These are phyloP conservation scores for Perithous albicinctus DNA, from an alignment of 2,888 invertebrate species.

Conservation along the genomic window DNA sequence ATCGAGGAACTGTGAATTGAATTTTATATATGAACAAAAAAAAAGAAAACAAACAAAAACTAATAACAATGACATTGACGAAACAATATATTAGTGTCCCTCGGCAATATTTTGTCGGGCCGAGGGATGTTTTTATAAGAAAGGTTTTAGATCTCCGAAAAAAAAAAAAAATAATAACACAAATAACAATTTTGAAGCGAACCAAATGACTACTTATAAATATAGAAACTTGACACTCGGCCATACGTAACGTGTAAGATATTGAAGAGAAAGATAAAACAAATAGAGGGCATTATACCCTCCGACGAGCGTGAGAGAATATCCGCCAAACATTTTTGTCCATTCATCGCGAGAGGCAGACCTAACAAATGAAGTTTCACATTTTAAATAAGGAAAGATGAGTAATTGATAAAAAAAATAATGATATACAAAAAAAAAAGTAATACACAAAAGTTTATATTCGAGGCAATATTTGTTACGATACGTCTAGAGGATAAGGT, in stretches of 20 bases:
- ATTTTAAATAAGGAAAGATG: conserved; percentile 58
- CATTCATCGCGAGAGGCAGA: conserved; percentile 70
- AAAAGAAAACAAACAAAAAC: conserved; percentile 68
- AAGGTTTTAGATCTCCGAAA: conserved; percentile 81
- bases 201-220: conserved; percentile 77
- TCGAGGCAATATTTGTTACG: conserved; percentile 84
- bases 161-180: conserved; percentile 64
- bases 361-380: conserved; percentile 58
- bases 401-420: conserved; percentile 15
- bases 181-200: conserved; percentile 75
- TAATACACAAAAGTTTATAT: conserved; percentile 79
- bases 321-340: conserved; percentile 76
- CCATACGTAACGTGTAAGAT: conserved; percentile 76
- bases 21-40: conserved; percentile 78
- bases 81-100: conserved; percentile 80
- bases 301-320: conserved; percentile 71
- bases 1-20: conserved; percentile 81
- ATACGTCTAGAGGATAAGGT: conserved; percentile 80
- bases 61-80: conserved; percentile 71
- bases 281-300: conserved; percentile 63
- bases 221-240: conserved; percentile 79
- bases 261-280: conserved; percentile 46
- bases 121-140: conserved; percentile 83
- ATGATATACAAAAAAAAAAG: background rate
- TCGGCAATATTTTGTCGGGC: conserved; percentile 83